Percentiles rank a stretch among this genome's conserved stretches.
These are phyloP conservation scores for Catotricha subobsoleta DNA, from an alignment of 2,888 invertebrate species.

Conservation along the genomic window DNA sequence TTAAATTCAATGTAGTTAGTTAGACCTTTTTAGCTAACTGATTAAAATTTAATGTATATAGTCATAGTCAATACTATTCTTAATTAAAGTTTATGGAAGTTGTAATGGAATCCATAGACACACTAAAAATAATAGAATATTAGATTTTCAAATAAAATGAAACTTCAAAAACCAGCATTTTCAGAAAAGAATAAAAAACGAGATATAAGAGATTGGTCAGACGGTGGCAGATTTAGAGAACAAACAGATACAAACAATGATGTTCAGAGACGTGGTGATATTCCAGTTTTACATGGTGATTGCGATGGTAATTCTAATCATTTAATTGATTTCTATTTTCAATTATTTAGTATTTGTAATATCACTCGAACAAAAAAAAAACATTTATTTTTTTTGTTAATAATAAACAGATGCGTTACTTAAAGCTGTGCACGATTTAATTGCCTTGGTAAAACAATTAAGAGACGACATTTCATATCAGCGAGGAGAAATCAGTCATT, in stretches of 20 bases:
- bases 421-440: slow-evolving; percentile 46
- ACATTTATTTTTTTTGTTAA: not conserved
- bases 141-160: no score
- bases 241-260: slow-evolving; percentile 27
- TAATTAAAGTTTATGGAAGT: no score
- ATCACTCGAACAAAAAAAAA: no score
- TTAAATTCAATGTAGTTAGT: no score
- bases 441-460: slow-evolving; percentile 46
- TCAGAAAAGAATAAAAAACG: slow-evolving; percentile 30
- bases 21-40: no score
- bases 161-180: no score
- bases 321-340: slow-evolving; percentile 1
- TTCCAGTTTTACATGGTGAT: slow-evolving; percentile 40
- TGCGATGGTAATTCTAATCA: slow-evolving; percentile 32
- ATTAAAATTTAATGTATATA: no score
- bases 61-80: no score
- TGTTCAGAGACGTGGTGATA: slow-evolving; percentile 41
- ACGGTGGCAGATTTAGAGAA: slow-evolving; percentile 23
- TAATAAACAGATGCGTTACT: slow-evolving; percentile 33
- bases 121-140: no score
- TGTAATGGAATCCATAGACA: no score
- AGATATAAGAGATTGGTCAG: slow-evolving; percentile 25
- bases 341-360: not conserved
- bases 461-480: slow-evolving; percentile 52
- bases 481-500: slow-evolving; percentile 45